Evolutionary conservation across 2,888 invertebrate genomes (phyloP), one percentile per base, ranked within the genome.

Genomic region (Ecliptopera silaceata): DNA sequence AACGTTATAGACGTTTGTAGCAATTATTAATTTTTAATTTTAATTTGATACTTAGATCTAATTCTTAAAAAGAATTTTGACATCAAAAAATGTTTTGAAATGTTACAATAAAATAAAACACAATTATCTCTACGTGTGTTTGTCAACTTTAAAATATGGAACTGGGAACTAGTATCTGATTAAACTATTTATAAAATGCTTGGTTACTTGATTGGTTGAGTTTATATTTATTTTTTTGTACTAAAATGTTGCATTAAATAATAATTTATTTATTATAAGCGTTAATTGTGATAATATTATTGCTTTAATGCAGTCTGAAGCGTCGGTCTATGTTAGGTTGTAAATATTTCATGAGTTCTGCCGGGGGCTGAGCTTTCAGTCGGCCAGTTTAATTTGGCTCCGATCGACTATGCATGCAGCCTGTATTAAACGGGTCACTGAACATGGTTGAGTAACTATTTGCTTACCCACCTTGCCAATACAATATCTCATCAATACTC

Each of bases 281-380:
- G 15, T 13, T 36, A 36, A 36, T 36, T 36, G 36, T 10, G 36
- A 10, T 17, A 31, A 18, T 4, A 31, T 47, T 38, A 22, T 26
- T 50, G 32, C 42, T 34, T n/a, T 51, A 50, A 42, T 42, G 18
- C 29, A 36, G 43, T 43, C 10, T 53, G 34, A 46, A 55, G 51
- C 42, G 49, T 50, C 32, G 4, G 38, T 51, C 46, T 51, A 47
- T 41, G 53, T 41, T 46, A 46, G 39, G 15, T 32, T 44, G 41
- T 53, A 26, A 42, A 53, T 81, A 82, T 79, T 79, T 75, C 68
- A 80, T 77, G 72, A 76, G 75, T 26, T 59, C 31, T 61, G 59
- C 65, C 46, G 18, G 41, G 58, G 65, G 68, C 70, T 51, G 58
- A 52, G 68, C 66, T 69, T 70, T 72, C 66, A 60, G 56, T 59